Percentiles rank a stretch among this genome's conserved stretches.
Conservation (phyloP, 2,797 vertebrate species). For the Girardinus metallicus region DNA sequence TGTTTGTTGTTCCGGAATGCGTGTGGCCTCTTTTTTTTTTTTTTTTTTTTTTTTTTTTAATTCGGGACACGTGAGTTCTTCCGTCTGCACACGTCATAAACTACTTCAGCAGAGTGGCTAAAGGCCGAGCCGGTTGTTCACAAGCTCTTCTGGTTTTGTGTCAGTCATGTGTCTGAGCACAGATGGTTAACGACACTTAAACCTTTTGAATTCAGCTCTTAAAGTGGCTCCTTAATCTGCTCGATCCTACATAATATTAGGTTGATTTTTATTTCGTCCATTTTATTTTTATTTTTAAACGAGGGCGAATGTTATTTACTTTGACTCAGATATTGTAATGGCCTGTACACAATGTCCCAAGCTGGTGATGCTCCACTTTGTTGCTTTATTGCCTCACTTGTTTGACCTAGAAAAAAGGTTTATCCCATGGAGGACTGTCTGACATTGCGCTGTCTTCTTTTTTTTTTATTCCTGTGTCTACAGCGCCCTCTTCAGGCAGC, state of each 20-base stretch:
- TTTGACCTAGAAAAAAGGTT: slow-evolving; percentile 35
- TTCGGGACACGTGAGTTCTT: background rate
- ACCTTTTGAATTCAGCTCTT: background rate
- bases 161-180: background rate
- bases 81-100: background rate
- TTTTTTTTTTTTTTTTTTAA: too few relatives aligned
- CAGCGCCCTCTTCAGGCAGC: slow-evolving; percentile 77
- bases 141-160: slow-evolving; percentile 10
- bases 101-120: background rate
- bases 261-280: background rate
- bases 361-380: slow-evolving; percentile 31
- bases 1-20: background rate
- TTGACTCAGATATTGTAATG: background rate
- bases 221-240: background rate
- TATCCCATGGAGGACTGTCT: slow-evolving; percentile 15
- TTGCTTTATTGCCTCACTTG: slow-evolving; percentile 55
- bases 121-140: background rate
- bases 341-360: slow-evolving; percentile 7
- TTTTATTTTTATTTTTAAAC: background rate
- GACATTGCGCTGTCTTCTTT: slow-evolving; percentile 10
- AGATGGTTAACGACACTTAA: background rate
- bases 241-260: background rate
- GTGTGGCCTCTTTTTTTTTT: background rate
- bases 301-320: background rate
- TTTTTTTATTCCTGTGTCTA: slow-evolving; percentile 31